Percentiles rank a stretch among this genome's conserved stretches.
These are phyloP conservation scores for Artibeus lituratus DNA, from an alignment of 2,797 vertebrate genomes.

Conservation along the genomic window DNA sequence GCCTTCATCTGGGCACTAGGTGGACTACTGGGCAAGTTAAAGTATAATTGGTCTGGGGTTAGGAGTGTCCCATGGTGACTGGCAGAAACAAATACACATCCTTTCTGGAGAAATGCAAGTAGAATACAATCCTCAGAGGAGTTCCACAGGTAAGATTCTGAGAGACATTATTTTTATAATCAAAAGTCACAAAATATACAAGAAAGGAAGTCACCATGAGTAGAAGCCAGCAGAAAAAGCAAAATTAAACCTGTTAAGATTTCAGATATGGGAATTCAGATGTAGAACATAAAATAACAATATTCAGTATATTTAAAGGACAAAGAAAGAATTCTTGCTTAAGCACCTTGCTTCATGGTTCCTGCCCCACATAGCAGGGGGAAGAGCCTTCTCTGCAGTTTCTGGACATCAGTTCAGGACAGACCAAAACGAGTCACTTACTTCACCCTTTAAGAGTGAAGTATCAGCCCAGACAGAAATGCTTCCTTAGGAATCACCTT, in stretches of 20 bases:
- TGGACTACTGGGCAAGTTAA: neutral
- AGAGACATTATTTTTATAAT: neutral
- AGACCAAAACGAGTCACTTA: neutral
- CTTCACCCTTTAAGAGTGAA: neutral
- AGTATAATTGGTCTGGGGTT: neutral
- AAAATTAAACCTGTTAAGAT: neutral
- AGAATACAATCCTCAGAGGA: neutral
- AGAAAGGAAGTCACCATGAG: neutral
- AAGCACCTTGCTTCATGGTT: neutral
- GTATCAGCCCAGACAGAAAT: neutral
- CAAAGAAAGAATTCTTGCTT: neutral
- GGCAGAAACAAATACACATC: neutral
- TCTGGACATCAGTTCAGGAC: neutral
- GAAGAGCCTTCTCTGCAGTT: neutral
- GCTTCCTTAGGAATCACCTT: neutral
- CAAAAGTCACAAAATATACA: neutral
- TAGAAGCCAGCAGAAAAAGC: neutral
- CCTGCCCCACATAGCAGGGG: neutral
- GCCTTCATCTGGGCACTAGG: neutral
- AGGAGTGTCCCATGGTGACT: neutral
- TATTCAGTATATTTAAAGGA: neutral
- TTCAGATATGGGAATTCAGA: neutral
- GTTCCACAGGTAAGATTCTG: neutral
- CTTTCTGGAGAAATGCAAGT: neutral
- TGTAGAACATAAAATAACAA: neutral